Evolutionary conservation across 2,113 vertebrate genomes (phyloP).

Genomic region (Poeciliopsis occidentalis): DNA sequence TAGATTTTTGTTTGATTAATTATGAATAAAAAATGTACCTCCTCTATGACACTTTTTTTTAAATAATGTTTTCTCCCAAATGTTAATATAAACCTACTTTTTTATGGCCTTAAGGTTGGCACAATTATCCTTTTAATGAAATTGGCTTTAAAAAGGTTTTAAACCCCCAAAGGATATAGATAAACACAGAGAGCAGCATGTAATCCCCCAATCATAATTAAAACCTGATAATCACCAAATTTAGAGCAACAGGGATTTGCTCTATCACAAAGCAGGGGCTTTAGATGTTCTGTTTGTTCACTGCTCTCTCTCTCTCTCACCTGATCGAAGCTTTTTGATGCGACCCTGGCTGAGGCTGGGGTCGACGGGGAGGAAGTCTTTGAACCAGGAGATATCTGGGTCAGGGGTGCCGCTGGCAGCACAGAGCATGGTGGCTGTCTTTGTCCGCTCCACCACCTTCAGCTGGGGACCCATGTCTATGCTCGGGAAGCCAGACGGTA

Average conservation of each 20-base stretch:
- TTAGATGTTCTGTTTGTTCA: constrained; percentile 35
- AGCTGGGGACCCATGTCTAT: constrained; percentile 99
- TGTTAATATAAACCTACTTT: constrained; percentile 38
- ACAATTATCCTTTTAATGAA: constrained; percentile 60
- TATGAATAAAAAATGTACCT: constrained; percentile 21
- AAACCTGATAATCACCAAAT: constrained; percentile 63
- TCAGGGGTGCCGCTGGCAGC: constrained; percentile 96
- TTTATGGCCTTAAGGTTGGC: constrained; percentile 34
- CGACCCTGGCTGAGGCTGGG: constrained; percentile 89
- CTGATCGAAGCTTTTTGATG: constrained; percentile 96
- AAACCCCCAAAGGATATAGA: constrained; percentile 53
- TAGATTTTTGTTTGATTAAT: constrained; percentile 7
- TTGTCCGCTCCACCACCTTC: constrained; percentile 95
- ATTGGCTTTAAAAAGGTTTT: constrained; percentile 65
- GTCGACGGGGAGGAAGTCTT: constrained; percentile 96
- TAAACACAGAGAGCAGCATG: constrained; percentile 60
- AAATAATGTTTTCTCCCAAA: constrained; percentile 48
- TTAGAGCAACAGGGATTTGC: constrained; percentile 57
- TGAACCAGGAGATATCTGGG: constrained; percentile 98
- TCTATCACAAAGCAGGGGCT: constrained; percentile 30
- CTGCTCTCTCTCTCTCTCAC: constrained; percentile 74
- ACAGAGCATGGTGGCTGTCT: constrained; percentile 96
- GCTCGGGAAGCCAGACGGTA: constrained; percentile 93
- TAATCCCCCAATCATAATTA: constrained; percentile 70
- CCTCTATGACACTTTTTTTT: constrained; percentile 23